A percentile compares a stretch with the other conserved stretches of the same genome.
Conservation (phyloP, 1,140 invertebrate species). For the Bilobella aurantiaca region DNA sequence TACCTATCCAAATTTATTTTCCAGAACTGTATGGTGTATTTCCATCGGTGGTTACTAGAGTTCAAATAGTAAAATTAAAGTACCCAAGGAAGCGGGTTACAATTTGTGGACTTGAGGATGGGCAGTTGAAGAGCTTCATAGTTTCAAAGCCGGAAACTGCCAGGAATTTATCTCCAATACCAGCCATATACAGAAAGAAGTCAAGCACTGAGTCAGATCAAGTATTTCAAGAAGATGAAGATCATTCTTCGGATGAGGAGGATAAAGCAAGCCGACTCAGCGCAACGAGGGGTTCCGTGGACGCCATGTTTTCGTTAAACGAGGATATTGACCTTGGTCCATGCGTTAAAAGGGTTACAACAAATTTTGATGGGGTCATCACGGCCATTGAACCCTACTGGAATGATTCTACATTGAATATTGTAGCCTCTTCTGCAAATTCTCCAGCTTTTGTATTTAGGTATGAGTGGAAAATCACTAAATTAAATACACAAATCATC, state of each 20-base stretch:
- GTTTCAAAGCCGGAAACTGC: slow-evolving; percentile 10
- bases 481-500: not conserved
- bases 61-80: slow-evolving; percentile 23
- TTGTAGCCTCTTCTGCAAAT: slow-evolving; percentile 23
- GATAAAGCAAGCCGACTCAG: too few relatives aligned
- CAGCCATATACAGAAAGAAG: not conserved
- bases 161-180: not conserved
- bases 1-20: slow-evolving; percentile 25
- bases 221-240: not conserved
- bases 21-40: slow-evolving; percentile 26
- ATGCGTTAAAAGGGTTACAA: slow-evolving; percentile 17
- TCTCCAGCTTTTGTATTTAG: slow-evolving; percentile 30
- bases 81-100: slow-evolving; percentile 22
- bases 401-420: slow-evolving; percentile 24
- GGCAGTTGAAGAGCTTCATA: slow-evolving; percentile 23
- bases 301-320: not conserved
- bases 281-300: not conserved
- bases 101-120: slow-evolving; percentile 31
- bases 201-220: not conserved
- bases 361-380: slow-evolving; percentile 25
- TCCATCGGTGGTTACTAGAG: slow-evolving; percentile 23
- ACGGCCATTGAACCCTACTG: slow-evolving; percentile 26
- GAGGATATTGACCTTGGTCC: not conserved
- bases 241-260: too few relatives aligned
- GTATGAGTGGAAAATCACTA: slow-evolving; percentile 17